phyloP scores from a whole-genome alignment of 2,888 invertebrate species.

The Hylaea fasciaria region DNA sequence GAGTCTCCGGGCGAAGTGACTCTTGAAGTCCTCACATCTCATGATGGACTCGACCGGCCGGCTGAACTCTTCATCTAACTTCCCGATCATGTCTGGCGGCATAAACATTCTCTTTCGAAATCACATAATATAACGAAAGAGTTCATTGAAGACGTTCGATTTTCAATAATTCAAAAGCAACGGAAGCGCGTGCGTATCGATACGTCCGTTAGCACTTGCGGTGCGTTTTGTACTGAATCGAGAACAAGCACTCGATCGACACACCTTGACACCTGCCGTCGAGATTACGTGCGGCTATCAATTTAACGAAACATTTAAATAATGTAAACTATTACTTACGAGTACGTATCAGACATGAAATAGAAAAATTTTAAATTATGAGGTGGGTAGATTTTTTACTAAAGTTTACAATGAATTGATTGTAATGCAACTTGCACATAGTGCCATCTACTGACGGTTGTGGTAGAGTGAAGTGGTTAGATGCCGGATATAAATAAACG shows the following conservation, averaged over 20 bases:
- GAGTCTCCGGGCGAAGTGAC: conserved; percentile 78
- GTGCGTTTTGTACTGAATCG: conserved; percentile 44
- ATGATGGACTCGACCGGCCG: conserved; percentile 79
- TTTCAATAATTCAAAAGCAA: conserved; percentile 47
- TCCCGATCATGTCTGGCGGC: conserved; percentile 50
- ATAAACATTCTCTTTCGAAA: conserved; percentile 62
- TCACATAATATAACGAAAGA: conserved; percentile 51
- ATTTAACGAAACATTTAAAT: too few species aligned
- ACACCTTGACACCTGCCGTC: conserved; percentile 17
- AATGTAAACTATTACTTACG: too few species aligned
- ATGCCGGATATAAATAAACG: not conserved
- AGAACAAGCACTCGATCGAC: not conserved
- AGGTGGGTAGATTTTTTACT: too few species aligned
- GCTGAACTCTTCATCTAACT: conserved; percentile 67
- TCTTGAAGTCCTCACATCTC: conserved; percentile 80
- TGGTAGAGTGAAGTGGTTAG: not conserved
- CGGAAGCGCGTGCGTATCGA: conserved; percentile 43
- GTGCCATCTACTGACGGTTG: not conserved
- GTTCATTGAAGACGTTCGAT: conserved; percentile 52
- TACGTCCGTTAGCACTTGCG: conserved; percentile 49
- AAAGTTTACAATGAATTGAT: too few species aligned
- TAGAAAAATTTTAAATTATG: too few species aligned
- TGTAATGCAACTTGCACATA: not conserved
- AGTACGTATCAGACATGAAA: too few species aligned
- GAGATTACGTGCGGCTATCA: too few species aligned